A percentile compares a stretch with the other conserved stretches of the same genome.
Evolutionary conservation across 1,140 invertebrate species (phyloP).

Genomic region (Ditylenchus dipsaci): DNA sequence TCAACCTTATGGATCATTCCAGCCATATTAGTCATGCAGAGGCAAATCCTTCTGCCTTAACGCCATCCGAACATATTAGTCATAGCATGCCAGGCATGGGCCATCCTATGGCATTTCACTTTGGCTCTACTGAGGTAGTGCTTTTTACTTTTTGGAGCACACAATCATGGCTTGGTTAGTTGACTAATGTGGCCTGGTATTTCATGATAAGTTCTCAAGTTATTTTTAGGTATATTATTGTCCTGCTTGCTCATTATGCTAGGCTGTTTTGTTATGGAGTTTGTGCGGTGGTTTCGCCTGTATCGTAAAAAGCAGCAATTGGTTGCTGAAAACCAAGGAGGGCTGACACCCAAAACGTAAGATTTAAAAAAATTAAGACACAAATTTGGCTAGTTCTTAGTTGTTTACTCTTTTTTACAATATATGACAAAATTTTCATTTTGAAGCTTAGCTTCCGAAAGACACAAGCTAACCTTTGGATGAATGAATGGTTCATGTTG

Average conservation of each 20-base stretch:
- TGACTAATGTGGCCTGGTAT: not conserved
- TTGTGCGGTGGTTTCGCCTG: conserved; percentile 44
- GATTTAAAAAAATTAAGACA: not conserved
- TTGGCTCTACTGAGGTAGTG: conserved; percentile 49
- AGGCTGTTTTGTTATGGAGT: conserved; percentile 45
- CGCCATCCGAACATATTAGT: not conserved
- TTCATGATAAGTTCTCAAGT: no score
- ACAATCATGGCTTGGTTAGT: conserved; percentile 37
- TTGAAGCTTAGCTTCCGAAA: no score
- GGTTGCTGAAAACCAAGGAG: conserved; percentile 1
- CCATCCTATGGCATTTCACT: conserved; percentile 54
- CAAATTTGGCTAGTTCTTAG: not conserved
- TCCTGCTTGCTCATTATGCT: conserved; percentile 46
- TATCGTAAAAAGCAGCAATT: conserved; percentile 31
- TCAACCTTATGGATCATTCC: no score
- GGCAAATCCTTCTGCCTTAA: no score
- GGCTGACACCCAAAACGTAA: not conserved
- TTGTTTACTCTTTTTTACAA: not conserved
- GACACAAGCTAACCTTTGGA: no score
- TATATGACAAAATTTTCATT: not conserved
- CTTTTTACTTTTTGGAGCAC: conserved; percentile 52
- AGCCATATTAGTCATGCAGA: no score
- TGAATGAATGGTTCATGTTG: no score
- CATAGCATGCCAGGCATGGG: conserved; percentile 12
- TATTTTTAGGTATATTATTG: conserved; percentile 47